Evolutionary conservation across 2,113 vertebrate genomes (phyloP).

Genomic region (Ammospiza caudacuta): DNA sequence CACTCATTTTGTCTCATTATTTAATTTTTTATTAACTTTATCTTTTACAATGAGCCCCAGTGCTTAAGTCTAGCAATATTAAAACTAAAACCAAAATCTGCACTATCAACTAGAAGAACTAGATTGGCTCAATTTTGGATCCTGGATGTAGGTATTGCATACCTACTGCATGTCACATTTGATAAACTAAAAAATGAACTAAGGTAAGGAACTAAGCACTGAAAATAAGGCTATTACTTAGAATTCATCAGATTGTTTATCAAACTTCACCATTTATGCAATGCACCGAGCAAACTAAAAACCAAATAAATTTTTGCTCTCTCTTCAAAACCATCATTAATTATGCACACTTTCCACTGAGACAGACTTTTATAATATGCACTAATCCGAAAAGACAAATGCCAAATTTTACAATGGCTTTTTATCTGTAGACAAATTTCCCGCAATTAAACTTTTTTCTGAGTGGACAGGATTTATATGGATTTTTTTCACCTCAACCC

Average conservation of each 20-base stretch:
- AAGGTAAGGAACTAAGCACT: background rate
- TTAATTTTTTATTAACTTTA: background rate
- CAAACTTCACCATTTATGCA: background rate
- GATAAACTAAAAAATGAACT: background rate
- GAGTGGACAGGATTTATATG: background rate
- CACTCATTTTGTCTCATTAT: background rate
- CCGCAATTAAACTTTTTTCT: rapidly evolving
- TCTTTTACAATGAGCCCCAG: background rate
- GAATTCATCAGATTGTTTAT: background rate
- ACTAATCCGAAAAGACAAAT: background rate
- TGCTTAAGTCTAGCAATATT: background rate
- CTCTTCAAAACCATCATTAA: background rate
- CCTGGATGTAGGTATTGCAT: background rate
- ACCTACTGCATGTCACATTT: background rate
- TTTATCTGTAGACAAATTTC: background rate
- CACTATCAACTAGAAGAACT: background rate
- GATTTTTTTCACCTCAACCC: background rate
- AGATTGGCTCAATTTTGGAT: background rate
- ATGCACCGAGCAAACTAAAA: background rate
- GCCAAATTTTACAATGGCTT: background rate
- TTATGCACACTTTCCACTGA: background rate
- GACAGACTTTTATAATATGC: background rate
- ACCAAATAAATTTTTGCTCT: background rate
- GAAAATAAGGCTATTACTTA: background rate
- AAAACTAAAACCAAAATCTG: background rate